phyloP scores from a whole-genome alignment of 1,140 invertebrate species.

The Drosophila sulfurigaster region DNA sequence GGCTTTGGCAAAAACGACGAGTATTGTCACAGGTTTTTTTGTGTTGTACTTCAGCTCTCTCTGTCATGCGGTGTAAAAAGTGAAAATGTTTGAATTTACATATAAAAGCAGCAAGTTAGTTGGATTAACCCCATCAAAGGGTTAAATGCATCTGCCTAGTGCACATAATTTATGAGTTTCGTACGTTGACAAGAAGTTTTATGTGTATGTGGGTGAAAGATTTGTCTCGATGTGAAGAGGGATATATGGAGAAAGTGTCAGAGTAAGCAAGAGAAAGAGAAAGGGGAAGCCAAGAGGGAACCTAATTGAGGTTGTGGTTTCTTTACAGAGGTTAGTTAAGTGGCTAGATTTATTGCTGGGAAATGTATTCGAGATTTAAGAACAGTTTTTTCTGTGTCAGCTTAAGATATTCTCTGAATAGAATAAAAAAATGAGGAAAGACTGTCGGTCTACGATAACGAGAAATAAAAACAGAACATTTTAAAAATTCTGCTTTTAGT shows the following conservation, averaged over 20 bases:
- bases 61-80: slow-evolving; percentile 31
- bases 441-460: too few species aligned
- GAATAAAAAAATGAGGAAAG: neutral
- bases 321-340: slow-evolving; percentile 4
- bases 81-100: slow-evolving; percentile 66
- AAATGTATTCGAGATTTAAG: neutral
- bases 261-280: neutral
- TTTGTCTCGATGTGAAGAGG: neutral
- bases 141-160: slow-evolving; percentile 65
- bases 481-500: too few species aligned
- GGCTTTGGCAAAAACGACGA: slow-evolving; percentile 28
- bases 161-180: slow-evolving; percentile 57
- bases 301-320: slow-evolving; percentile 23
- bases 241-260: neutral
- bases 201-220: neutral
- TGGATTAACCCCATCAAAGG: slow-evolving; percentile 34
- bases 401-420: neutral
- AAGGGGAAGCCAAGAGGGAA: neutral
- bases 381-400: too few species aligned
- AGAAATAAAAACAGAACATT: too few species aligned
- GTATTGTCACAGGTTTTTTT: slow-evolving; percentile 23
- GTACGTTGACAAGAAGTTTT: slow-evolving; percentile 1
- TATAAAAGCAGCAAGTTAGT: slow-evolving; percentile 29
- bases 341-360: slow-evolving; percentile 32
- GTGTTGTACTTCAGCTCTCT: neutral